Evolutionary conservation across 2,797 vertebrate genomes (phyloP).

Genomic region (Danio tinwini): DNA sequence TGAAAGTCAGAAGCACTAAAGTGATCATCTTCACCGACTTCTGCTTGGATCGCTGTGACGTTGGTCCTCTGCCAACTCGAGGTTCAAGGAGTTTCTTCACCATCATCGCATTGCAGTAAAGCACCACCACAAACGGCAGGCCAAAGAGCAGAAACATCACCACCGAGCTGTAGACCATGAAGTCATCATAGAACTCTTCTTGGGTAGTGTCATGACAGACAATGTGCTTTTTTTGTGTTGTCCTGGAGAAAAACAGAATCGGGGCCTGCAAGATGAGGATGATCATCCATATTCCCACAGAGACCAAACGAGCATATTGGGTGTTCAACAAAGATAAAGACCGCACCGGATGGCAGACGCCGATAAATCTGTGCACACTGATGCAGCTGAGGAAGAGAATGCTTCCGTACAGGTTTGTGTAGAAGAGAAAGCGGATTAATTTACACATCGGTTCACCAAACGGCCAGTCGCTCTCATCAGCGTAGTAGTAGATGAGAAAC

Average conservation of each 20-base stretch:
- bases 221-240: constrained; percentile 65
- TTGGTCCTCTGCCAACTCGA: constrained; percentile 62
- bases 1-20: constrained; percentile 86
- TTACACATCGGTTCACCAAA: constrained; percentile 90
- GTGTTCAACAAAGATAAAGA: constrained; percentile 87
- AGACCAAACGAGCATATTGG: constrained; percentile 82
- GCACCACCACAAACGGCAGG: constrained; percentile 87
- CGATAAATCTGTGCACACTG: constrained; percentile 92
- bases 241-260: constrained; percentile 91
- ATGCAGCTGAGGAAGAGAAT: constrained; percentile 96
- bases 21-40: constrained; percentile 96
- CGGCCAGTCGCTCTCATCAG: constrained; percentile 91
- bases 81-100: constrained; percentile 84
- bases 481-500: constrained; percentile 93
- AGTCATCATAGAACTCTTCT: constrained; percentile 85
- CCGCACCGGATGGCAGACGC: constrained; percentile 87
- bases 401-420: constrained; percentile 93
- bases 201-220: constrained; percentile 93
- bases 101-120: constrained; percentile 91
- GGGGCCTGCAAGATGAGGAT: constrained; percentile 87
- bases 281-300: constrained; percentile 79
- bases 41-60: constrained; percentile 82
- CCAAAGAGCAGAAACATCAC: constrained; percentile 89
- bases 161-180: constrained; percentile 88
- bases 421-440: constrained; percentile 94